Evolutionary conservation across 2,888 invertebrate species (phyloP).

Genomic region (Tiphia femorata): DNA sequence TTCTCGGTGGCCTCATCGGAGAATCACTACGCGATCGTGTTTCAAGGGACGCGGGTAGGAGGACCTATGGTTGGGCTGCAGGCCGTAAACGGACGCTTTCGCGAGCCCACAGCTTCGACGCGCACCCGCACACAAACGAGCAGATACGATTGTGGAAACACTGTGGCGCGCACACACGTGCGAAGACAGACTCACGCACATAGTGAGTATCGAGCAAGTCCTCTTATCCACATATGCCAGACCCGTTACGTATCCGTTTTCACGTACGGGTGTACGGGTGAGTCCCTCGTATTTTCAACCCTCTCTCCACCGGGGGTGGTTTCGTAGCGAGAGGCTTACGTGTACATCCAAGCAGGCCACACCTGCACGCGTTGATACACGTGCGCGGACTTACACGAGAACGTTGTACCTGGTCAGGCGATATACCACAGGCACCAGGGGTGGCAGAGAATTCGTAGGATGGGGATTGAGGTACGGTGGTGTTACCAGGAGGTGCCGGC

Average conservation of each 20-base stretch:
- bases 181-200: neutral
- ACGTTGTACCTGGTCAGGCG: slow-evolving; percentile 17
- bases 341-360: neutral
- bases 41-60: neutral
- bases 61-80: too few relatives aligned
- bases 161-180: neutral
- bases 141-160: neutral
- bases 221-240: too few relatives aligned
- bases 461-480: too few relatives aligned
- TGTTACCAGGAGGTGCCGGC: slow-evolving; percentile 22
- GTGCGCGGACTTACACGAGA: slow-evolving; percentile 4
- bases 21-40: slow-evolving; percentile 23
- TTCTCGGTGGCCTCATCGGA: slow-evolving; percentile 28
- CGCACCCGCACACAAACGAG: neutral
- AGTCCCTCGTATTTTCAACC: too few relatives aligned
- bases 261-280: too few relatives aligned
- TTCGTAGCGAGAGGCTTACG: too few relatives aligned
- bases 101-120: neutral
- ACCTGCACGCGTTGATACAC: slow-evolving; percentile 1
- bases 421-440: too few relatives aligned
- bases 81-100: neutral
- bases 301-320: too few relatives aligned
- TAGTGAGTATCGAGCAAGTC: too few relatives aligned
- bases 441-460: too few relatives aligned
- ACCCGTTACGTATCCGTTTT: too few relatives aligned